Evolutionary conservation across 2,797 vertebrate species (phyloP).

Genomic region (Petrocephalus schoutedeni): DNA sequence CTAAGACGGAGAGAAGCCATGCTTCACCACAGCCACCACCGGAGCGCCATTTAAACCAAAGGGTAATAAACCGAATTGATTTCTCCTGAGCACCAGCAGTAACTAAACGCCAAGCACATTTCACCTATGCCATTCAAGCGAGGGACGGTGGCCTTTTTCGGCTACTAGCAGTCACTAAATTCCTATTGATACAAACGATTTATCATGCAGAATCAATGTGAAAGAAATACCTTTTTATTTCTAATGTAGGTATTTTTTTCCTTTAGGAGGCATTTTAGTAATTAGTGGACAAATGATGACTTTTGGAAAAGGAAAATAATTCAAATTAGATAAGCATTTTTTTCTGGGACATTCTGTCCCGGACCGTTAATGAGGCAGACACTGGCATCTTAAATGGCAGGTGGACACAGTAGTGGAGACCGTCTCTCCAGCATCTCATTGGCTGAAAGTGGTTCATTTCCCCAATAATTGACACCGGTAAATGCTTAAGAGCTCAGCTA

Average conservation of each 20-base stretch:
- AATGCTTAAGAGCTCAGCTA: not conserved
- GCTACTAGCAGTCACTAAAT: not conserved
- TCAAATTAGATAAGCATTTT: not conserved
- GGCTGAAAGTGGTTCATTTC: not conserved
- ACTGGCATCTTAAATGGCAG: not conserved
- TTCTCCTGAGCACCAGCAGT: not conserved
- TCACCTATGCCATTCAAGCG: conserved; percentile 6
- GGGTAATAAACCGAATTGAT: conserved; percentile 9
- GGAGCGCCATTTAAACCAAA: not conserved
- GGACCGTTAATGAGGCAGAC: not conserved
- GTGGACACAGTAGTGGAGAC: not conserved
- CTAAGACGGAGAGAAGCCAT: not conserved
- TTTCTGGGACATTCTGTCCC: not conserved
- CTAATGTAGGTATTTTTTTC: not conserved
- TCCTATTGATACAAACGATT: conserved; percentile 48
- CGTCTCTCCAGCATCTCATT: not conserved
- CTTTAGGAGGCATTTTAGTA: not conserved
- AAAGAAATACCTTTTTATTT: conserved; percentile 19
- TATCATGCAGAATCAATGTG: conserved; percentile 44
- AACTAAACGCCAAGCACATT: not conserved
- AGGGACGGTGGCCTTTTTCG: not conserved
- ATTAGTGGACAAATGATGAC: not conserved
- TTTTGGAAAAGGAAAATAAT: not conserved
- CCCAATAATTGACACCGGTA: not conserved
- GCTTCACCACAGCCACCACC: not conserved